These are phyloP conservation scores for Lasius fuliginosus DNA, from an alignment of 2,888 invertebrate genomes.

Conservation along the genomic window DNA sequence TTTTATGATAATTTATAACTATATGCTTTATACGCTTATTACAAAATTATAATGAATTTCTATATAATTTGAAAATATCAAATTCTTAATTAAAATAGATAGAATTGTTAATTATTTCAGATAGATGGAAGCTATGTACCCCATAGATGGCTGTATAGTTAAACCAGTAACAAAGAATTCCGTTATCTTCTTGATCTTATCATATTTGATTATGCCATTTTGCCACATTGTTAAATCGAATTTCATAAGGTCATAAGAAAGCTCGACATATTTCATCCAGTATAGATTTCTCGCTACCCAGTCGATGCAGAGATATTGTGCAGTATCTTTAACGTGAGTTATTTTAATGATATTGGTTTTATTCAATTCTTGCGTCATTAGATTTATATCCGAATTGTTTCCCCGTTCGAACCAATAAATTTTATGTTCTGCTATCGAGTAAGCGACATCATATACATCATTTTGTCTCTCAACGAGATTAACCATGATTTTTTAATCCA, in stretches of 20 bases:
- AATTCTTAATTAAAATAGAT: too few relatives aligned
- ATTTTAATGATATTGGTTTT: conserved; percentile 87
- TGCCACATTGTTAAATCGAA: conserved; percentile 88
- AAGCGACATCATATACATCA: too few relatives aligned
- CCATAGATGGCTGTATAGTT: conserved; percentile 91
- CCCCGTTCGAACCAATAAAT: too few relatives aligned
- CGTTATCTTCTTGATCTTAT: conserved; percentile 86
- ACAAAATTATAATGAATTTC: too few relatives aligned
- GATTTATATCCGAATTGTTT: conserved; percentile 85
- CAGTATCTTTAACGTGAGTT: conserved; percentile 88
- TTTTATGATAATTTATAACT: too few relatives aligned
- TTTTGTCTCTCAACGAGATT: too few relatives aligned
- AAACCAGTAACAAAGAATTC: conserved; percentile 60
- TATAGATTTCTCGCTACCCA: conserved; percentile 95
- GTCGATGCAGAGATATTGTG: conserved; percentile 92
- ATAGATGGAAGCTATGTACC: conserved; percentile 88
- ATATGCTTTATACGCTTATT: too few relatives aligned
- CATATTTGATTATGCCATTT: conserved; percentile 87
- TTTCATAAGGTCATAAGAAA: conserved; percentile 88
- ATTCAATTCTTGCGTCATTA: conserved; percentile 88
- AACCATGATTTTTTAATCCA: too few relatives aligned
- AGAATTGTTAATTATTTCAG: too few relatives aligned
- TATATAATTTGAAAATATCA: too few relatives aligned
- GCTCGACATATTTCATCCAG: conserved; percentile 89
- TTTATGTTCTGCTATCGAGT: too few relatives aligned